Base-by-base conservation (phyloP, 1,140 invertebrate genomes). In the Ceratosolen solmsi region DNA sequence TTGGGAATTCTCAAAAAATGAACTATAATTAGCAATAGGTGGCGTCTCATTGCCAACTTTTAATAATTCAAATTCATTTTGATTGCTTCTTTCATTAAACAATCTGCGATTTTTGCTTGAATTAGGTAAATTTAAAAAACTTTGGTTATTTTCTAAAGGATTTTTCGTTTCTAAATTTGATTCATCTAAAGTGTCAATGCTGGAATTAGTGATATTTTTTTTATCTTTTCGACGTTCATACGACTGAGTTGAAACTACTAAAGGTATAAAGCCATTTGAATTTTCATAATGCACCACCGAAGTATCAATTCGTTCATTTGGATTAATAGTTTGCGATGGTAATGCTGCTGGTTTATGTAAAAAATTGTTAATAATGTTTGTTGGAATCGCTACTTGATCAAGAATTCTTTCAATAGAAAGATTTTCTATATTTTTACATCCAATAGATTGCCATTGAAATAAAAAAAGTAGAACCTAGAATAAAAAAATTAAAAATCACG, bases 41-140 rank as follows among this genome's bases (percentile, higher is more conserved):
- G 90, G 90, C 0, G 90, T 91, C 25, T 89, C 84, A 51, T 90
- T 90, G 15, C 82, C 88, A 30, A 92, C 88, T 85, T 91, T 91
- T 0, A 91, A 84, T 36, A 91, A 63, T 71, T 92, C 91, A 74
- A 92, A 90, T n/a, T 90, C 88, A 81, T 87, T 89, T 46, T 84
- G 86, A 5, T 80, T 81, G 8, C 84, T 85, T 36, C 88, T 85
- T 7, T 79, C 78, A 78, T 89, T 84, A 78, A 89, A 91, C 0
- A 87, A 89, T 65, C 90, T 82, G 0, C 90, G 85, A 76, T 89
- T 84, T 15, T 84, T 79, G 17, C 56, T 73, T 25, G 86, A 54
- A 41, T 82, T 81, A 20, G 86, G 85, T 0, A 88, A 68, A 75
- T 87, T 91, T 4, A 89, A 76, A 4, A 84, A n/a, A 17, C n/a